Percentiles rank a stretch among this genome's conserved stretches.
Conservation (phyloP, 23 tunicate genomes). For the Phallusia fumigata region DNA sequence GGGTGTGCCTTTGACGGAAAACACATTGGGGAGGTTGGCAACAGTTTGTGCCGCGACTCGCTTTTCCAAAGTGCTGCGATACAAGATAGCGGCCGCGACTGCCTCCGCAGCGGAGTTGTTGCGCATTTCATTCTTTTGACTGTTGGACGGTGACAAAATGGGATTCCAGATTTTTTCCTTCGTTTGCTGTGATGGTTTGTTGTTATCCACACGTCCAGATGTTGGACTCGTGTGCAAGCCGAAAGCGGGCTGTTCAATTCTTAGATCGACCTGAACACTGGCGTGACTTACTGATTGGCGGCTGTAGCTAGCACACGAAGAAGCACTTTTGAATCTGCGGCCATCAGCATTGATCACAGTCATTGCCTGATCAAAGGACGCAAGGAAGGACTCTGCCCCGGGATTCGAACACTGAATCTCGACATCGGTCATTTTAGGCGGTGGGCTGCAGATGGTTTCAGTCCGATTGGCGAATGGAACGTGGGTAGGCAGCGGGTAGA, state of each 20-base stretch:
- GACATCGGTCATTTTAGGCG: slow-evolving; percentile 32
- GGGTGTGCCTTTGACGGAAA: background rate
- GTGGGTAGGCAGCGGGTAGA: background rate
- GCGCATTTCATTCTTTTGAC: background rate
- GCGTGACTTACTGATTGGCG: slow-evolving; percentile 6
- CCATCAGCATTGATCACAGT: slow-evolving; percentile 17
- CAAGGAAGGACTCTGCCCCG: slow-evolving; percentile 18
- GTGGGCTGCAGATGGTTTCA: background rate
- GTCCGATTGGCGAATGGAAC: background rate
- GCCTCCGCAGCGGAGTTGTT: slow-evolving; percentile 26
- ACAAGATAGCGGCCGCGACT: slow-evolving; percentile 36
- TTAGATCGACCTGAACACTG: slow-evolving; percentile 5
- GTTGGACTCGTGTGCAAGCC: background rate
- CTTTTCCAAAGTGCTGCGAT: slow-evolving; percentile 31
- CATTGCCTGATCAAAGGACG: slow-evolving; percentile 16
- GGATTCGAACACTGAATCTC: slow-evolving; percentile 79
- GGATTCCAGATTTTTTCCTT: slow-evolving; percentile 20
- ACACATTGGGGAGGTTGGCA: background rate
- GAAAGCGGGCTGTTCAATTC: background rate
- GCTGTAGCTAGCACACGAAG: background rate
- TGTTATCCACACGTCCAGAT: background rate
- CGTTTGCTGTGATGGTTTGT: background rate
- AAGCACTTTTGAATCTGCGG: background rate
- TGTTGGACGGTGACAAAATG: slow-evolving; percentile 1
- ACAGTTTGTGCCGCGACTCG: slow-evolving; percentile 16